A percentile compares a stretch with the other conserved stretches of the same genome.
Evolutionary conservation across 2,888 invertebrate species (phyloP).

Genomic region (Stegana nigrithorax): DNA sequence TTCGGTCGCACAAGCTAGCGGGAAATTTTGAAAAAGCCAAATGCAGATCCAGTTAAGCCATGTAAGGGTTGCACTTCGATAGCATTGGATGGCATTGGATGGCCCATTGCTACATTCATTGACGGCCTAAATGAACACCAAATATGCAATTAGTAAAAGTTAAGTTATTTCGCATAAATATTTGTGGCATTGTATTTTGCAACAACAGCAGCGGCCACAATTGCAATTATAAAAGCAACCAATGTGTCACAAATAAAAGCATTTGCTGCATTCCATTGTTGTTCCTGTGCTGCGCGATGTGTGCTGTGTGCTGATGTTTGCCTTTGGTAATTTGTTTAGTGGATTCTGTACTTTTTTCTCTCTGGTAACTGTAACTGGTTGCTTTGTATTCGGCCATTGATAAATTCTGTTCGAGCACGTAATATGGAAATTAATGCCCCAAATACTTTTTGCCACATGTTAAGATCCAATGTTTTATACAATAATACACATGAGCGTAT

Average conservation of each 20-base stretch:
- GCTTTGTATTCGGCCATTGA: background rate
- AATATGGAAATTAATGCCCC: slow-evolving; percentile 1
- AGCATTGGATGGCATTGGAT: too few species aligned
- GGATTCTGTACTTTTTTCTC: background rate
- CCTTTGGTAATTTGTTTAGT: too few species aligned
- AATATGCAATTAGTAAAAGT: slow-evolving; percentile 12
- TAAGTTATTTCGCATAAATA: slow-evolving; percentile 9
- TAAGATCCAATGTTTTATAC: too few species aligned
- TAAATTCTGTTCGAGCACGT: slow-evolving; percentile 31
- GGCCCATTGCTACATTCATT: too few species aligned
- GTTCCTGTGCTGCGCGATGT: background rate
- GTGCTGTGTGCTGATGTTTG: too few species aligned
- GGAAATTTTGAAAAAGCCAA: too few species aligned
- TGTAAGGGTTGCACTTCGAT: too few species aligned
- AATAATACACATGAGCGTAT: too few species aligned
- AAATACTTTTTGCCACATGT: too few species aligned
- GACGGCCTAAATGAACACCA: slow-evolving; percentile 4
- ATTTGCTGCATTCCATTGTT: background rate
- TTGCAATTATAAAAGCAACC: background rate
- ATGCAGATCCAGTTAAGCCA: too few species aligned
- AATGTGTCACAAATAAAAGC: background rate
- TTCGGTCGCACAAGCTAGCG: too few species aligned
- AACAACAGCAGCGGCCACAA: background rate
- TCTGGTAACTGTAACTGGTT: background rate
- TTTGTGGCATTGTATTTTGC: slow-evolving; percentile 4